Conservation (phyloP, 2,797 vertebrate genomes). For the Dallia pectoralis region DNA sequence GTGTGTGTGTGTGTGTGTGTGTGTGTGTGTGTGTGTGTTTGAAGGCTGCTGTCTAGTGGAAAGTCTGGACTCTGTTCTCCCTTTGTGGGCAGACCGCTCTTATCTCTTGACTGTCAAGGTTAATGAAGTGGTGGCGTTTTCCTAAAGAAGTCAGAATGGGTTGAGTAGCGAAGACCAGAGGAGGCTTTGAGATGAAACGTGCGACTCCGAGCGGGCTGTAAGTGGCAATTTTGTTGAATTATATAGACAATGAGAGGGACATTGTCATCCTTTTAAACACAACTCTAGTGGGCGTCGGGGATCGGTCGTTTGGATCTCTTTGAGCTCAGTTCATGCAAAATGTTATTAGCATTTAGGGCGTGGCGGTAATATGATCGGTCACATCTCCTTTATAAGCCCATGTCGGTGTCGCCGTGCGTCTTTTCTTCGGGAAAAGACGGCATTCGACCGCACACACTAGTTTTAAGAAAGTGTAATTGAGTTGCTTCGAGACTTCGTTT, state of each 20-base stretch:
- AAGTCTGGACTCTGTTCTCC: conserved; percentile 69
- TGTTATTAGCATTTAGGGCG: conserved; percentile 78
- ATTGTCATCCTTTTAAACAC: conserved; percentile 79
- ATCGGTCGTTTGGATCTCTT: conserved; percentile 78
- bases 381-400: conserved; percentile 53
- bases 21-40: too few relatives aligned
- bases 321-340: conserved; percentile 73
- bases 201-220: conserved; percentile 75
- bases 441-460: conserved; percentile 11
- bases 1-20: too few relatives aligned
- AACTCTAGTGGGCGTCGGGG: conserved; percentile 70
- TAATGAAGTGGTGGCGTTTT: conserved; percentile 85
- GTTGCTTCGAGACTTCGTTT: conserved; percentile 34
- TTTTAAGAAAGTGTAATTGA: conserved; percentile 1
- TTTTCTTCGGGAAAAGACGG: conserved; percentile 32
- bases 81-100: conserved; percentile 76
- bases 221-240: conserved; percentile 85
- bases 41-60: conserved; percentile 67
- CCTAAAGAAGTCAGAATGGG: conserved; percentile 79
- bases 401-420: conserved; percentile 26
- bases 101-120: conserved; percentile 82
- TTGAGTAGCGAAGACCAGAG: conserved; percentile 81
- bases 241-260: conserved; percentile 79
- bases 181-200: conserved; percentile 81
- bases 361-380: conserved; percentile 74